phyloP scores from a whole-genome alignment of 1,140 invertebrate genomes.

The Dufourea novaeangliae region DNA sequence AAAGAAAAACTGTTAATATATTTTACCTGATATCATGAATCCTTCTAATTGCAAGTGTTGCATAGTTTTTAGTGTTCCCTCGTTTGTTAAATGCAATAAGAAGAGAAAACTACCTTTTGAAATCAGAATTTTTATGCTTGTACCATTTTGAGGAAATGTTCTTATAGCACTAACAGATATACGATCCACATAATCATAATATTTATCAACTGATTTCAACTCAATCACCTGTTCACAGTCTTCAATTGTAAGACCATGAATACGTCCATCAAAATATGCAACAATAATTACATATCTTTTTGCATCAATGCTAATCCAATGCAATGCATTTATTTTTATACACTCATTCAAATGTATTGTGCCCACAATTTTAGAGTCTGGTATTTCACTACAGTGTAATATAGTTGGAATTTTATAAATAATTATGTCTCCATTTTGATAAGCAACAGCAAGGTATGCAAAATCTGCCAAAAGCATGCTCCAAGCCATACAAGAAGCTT shows the following conservation, averaged over 20 bases:
- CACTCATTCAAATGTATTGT: slow-evolving; percentile 54
- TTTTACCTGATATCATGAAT: slow-evolving; percentile 70
- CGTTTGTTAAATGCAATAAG: slow-evolving; percentile 52
- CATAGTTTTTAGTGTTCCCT: slow-evolving; percentile 51
- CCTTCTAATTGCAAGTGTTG: slow-evolving; percentile 56
- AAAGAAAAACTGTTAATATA: not conserved
- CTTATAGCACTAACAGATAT: slow-evolving; percentile 66
- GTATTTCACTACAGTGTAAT: slow-evolving; percentile 40
- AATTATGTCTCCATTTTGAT: slow-evolving; percentile 71
- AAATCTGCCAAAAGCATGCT: slow-evolving; percentile 67
- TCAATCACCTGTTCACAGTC: slow-evolving; percentile 47
- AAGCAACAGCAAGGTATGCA: slow-evolving; percentile 73
- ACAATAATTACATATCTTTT: slow-evolving; percentile 67
- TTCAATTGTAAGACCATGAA: slow-evolving; percentile 63
- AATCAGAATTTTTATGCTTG: slow-evolving; percentile 56
- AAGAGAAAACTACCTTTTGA: slow-evolving; percentile 66
- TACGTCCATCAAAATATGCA: slow-evolving; percentile 72
- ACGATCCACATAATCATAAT: slow-evolving; percentile 64
- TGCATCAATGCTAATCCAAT: slow-evolving; percentile 66
- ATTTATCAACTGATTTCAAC: slow-evolving; percentile 47
- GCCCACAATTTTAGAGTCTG: slow-evolving; percentile 54
- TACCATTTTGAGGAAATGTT: slow-evolving; percentile 50
- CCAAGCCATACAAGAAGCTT: slow-evolving; percentile 74
- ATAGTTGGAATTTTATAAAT: slow-evolving; percentile 73
- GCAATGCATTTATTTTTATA: slow-evolving; percentile 66